Evolutionary conservation across 2,797 vertebrate species (phyloP).

Genomic region (Macroramphosus scolopax): DNA sequence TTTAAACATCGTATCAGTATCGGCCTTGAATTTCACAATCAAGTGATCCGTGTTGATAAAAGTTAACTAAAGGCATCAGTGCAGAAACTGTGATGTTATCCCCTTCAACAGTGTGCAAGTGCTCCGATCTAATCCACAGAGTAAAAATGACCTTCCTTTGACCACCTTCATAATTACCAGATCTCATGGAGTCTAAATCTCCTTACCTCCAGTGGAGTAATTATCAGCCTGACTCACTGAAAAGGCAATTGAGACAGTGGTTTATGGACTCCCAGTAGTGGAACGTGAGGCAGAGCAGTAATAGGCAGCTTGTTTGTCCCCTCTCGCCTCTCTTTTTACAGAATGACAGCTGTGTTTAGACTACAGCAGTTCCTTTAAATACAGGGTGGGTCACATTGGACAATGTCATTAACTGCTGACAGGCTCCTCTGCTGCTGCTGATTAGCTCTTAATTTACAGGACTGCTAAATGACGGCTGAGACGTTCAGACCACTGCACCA

Average conservation of each 20-base stretch:
- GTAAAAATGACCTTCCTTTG: conserved; percentile 75
- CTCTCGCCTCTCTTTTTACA: conserved; percentile 46
- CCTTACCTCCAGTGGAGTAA: conserved; percentile 74
- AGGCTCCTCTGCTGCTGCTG: conserved; percentile 16
- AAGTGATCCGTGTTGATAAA: conserved; percentile 25
- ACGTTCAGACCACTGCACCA: conserved; percentile 1
- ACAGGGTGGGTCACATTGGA: conserved; percentile 31
- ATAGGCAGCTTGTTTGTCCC: conserved; percentile 66
- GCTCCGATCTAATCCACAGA: conserved; percentile 59
- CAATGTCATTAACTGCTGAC: conserved; percentile 36
- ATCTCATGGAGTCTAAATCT: conserved; percentile 71
- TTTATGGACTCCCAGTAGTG: conserved; percentile 68
- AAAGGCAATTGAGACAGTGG: conserved; percentile 71
- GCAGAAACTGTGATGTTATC: conserved; percentile 39
- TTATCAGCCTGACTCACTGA: conserved; percentile 75
- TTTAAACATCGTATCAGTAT: no score
- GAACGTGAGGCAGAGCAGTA: conserved; percentile 68
- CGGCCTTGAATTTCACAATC: no score
- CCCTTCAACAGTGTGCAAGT: conserved; percentile 47
- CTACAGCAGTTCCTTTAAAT: conserved; percentile 41
- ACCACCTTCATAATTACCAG: conserved; percentile 73
- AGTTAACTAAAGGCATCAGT: conserved; percentile 24
- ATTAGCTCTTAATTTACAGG: conserved; percentile 33
- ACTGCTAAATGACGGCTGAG: conserved; percentile 14
- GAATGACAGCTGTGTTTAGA: conserved; percentile 58